Conservation (phyloP, 1,140 invertebrate species). For the Lamellibrachia luymesi region DNA sequence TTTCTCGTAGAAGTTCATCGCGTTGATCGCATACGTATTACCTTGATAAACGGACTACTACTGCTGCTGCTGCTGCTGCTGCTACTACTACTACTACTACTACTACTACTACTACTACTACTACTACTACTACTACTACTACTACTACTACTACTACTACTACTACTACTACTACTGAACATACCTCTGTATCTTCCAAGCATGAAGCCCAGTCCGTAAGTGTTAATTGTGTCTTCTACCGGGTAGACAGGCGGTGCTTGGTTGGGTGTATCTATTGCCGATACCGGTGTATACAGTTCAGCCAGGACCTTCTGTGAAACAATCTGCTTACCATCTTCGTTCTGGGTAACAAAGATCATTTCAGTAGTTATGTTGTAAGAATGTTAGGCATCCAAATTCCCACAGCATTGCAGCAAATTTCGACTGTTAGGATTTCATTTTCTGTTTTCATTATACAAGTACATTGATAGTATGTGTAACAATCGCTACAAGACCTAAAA, state of each 20-base stretch:
- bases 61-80: too few relatives aligned
- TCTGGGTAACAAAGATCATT: neutral
- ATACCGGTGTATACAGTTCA: neutral
- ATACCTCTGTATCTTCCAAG: conserved; percentile 8
- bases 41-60: too few relatives aligned
- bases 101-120: too few relatives aligned
- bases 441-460: too few relatives aligned
- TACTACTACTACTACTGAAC: neutral
- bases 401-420: neutral
- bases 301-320: neutral
- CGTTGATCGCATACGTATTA: too few relatives aligned
- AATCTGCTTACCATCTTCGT: neutral
- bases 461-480: too few relatives aligned
- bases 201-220: conserved; percentile 1
- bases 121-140: too few relatives aligned
- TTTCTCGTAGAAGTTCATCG: too few relatives aligned
- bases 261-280: neutral
- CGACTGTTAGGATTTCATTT: neutral
- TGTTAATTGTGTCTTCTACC: neutral
- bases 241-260: neutral
- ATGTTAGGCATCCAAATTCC: neutral
- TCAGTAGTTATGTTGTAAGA: neutral
- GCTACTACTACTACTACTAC: too few relatives aligned
- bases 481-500: too few relatives aligned
- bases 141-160: too few relatives aligned